A percentile compares a stretch with the other conserved stretches of the same genome.
Evolutionary conservation across 1,140 invertebrate species (phyloP).

Genomic region (Pomacea maculata): DNA sequence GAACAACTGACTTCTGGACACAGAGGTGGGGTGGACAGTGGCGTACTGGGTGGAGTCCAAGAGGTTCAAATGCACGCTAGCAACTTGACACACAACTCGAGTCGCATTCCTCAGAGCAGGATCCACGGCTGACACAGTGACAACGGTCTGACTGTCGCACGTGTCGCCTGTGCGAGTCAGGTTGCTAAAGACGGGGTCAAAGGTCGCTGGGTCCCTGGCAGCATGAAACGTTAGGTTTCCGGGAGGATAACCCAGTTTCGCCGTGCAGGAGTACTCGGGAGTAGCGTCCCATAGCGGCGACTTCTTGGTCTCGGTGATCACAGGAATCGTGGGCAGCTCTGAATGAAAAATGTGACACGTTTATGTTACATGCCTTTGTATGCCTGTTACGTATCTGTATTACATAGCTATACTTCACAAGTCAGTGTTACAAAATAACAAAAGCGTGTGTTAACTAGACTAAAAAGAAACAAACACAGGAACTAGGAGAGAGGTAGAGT

Average conservation of each 20-base stretch:
- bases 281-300: constrained; percentile 15
- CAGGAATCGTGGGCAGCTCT: constrained; percentile 13
- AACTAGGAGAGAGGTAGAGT: neutral
- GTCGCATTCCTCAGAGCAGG: constrained; percentile 8
- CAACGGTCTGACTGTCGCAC: neutral
- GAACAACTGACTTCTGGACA: neutral
- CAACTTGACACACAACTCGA: constrained; percentile 14
- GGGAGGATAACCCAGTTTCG: constrained; percentile 15
- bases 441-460: neutral
- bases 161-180: neutral
- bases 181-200: neutral
- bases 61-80: constrained; percentile 9
- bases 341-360: neutral
- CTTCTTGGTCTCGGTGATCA: neutral
- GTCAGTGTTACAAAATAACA: neutral
- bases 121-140: constrained; percentile 2
- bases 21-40: neutral
- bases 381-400: too few species aligned
- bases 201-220: neutral
- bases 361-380: too few species aligned
- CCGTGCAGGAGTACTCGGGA: constrained; percentile 12
- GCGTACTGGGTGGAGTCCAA: constrained; percentile 7
- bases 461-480: neutral
- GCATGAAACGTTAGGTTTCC: constrained; percentile 4
- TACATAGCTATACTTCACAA: too few species aligned